Base-by-base conservation (phyloP, 2,797 vertebrate species). In the Pseudocheirus occidentalis region DNA sequence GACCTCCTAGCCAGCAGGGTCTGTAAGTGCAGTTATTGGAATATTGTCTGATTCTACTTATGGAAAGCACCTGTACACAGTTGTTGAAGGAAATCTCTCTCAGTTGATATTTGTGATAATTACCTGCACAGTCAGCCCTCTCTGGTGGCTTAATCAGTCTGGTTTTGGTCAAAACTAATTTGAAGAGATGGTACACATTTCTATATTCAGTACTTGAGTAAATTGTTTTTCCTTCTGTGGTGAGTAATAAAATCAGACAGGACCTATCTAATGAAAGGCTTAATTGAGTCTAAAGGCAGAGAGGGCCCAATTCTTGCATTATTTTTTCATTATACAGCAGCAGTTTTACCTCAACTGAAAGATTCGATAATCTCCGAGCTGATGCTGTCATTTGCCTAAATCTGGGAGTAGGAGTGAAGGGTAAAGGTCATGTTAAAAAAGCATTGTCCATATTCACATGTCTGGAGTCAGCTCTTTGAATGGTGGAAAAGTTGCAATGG, bases 131-230 rank as follows among this genome's bases (percentile, higher is more conserved):
- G 29, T 57, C 91, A 97, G 91, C 57, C 31, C 50, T 94, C 29
- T 94, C 90, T 62, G 21, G 34, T 87, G 62, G 95, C n/a, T 89
- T 93, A 94, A 97, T 96, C 96, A 93, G 94, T 89, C 95, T 93
- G 53, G 27, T 96, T 96, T 97, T 66, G 52, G 90, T 96, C 81
- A 96, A 96, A 96, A 94, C 11, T 93, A 96, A 97, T 97, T 95
- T 95, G 91, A 95, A 95, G 95, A 90, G 57, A 95, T 93, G 93
- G 31, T 31, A 21, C 90, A 29, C 16, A 91, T 96, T 96, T 96
- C 91, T 94, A 29, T 92, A 28, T 87, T 58, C 90, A 92, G 87
- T 91, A 93, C 40, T 94, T 96, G 94, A 94, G 52, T 95, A 93
- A 95, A 95, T 28, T 46, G 12, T 92, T 96, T 95, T 91, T 50